phyloP scores from a whole-genome alignment of 1,140 invertebrate genomes.

The Hypsibius dujardini region DNA sequence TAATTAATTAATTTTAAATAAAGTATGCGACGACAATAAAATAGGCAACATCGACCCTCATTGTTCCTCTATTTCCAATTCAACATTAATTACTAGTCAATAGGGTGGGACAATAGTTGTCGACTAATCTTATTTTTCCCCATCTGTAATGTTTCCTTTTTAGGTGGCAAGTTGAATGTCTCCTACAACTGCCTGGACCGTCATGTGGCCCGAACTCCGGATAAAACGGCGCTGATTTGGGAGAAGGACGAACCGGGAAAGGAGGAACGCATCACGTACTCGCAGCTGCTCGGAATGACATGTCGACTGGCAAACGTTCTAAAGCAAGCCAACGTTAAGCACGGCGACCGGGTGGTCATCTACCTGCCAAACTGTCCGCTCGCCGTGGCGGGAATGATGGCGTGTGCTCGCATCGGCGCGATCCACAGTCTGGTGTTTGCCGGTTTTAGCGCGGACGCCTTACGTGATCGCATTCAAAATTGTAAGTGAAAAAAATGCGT shows the following conservation, averaged over 20 bases:
- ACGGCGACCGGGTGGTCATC: conserved; percentile 39
- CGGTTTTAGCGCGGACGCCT: conserved; percentile 41
- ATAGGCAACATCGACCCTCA: too few species aligned
- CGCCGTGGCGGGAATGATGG: conserved; percentile 37
- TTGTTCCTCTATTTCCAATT: too few species aligned
- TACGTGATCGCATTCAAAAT: conserved; percentile 35
- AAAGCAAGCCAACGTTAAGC: conserved; percentile 32
- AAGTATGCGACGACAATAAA: too few species aligned
- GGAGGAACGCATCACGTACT: conserved; percentile 27
- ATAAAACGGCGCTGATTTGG: conserved; percentile 38
- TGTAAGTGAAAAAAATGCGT: not conserved
- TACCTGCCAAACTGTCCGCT: conserved; percentile 38
- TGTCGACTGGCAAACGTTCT: conserved; percentile 36
- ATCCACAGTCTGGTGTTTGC: conserved; percentile 44
- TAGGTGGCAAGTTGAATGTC: conserved; percentile 37
- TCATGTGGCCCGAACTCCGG: conserved; percentile 32
- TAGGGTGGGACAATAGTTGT: too few species aligned
- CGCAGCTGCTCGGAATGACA: conserved; percentile 30
- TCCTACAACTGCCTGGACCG: conserved; percentile 41
- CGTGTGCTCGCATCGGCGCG: conserved; percentile 38
- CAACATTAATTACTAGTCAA: too few species aligned
- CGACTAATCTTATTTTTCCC: too few species aligned
- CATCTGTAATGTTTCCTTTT: conserved; percentile 25
- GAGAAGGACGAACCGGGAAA: conserved; percentile 40
- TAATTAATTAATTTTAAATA: too few species aligned